Base-by-base conservation (phyloP, 2,113 vertebrate species). In the Turnix velox region DNA sequence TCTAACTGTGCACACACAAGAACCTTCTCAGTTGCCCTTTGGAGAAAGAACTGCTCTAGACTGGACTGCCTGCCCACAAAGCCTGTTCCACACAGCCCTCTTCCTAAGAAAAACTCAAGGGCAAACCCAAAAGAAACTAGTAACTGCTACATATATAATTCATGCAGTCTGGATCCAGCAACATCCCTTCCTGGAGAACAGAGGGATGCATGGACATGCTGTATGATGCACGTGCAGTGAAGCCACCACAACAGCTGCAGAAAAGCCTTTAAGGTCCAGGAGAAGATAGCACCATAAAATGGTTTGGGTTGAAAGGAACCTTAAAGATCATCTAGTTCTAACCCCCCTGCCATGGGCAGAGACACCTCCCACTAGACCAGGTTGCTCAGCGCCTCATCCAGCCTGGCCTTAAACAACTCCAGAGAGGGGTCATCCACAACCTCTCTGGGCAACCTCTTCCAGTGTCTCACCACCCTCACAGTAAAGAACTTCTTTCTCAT, bases 161-260 rank as follows among this genome's bases (percentile, higher is more conserved):
- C 8, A 52, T 13, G 30, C 42, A 62, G 14, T 8, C 46, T 51
- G 63, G 59, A 27, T 25, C 15, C 27, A 69, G 72, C 28, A 54
- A 45, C 18, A 35, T 72, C 71, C 57, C 8, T 78, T 61, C 31
- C 71, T 17, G 45, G 42, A 48, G 31, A 37, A 85, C 18, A 65
- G 17, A 42, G 1, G 4, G 45, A 51, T 19, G 16, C 31, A 71
- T 0, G 2, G 79, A 22, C 9, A 13, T 2, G 11, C 25, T 0
- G 1, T 1, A 6, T 11, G 40, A 16, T 1, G 16, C 6, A 20
- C 1, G 0, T 9, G 8, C 40, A 65, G 14, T 12, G 19, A 62
- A 52, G 46, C 40, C 49, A 48, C 28, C 27, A 42, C 55, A 67
- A 42, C 55, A 67, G 30, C 69, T 37, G 19, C 14, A 11, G 31